phyloP scores from a whole-genome alignment of 2,797 vertebrate genomes.

The Pipistrellus kuhlii region DNA sequence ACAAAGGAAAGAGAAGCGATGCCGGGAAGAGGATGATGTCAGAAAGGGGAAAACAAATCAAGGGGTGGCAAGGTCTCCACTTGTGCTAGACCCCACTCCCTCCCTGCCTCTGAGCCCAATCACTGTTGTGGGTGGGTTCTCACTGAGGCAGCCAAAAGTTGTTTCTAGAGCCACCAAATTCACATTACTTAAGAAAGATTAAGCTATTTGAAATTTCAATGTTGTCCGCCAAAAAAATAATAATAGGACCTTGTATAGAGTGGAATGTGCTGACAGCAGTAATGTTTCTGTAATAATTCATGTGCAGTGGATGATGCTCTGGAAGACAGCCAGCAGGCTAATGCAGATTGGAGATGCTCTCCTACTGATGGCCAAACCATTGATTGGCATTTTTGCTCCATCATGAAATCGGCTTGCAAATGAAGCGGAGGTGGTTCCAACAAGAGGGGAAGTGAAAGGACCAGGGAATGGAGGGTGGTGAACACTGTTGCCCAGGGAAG shows the following conservation, averaged over 20 bases:
- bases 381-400: conserved; percentile 82
- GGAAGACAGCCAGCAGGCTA: conserved; percentile 84
- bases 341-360: conserved; percentile 80
- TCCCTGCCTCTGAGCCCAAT: neutral
- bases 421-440: conserved; percentile 50
- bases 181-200: conserved; percentile 80
- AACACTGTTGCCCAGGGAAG: neutral
- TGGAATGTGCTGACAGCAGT: conserved; percentile 87
- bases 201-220: conserved; percentile 87
- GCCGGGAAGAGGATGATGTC: neutral
- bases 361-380: conserved; percentile 71
- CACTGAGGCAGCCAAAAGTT: conserved; percentile 78
- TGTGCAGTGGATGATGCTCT: conserved; percentile 80
- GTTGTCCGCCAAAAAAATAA: conserved; percentile 85
- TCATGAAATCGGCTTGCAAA: conserved; percentile 69
- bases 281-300: conserved; percentile 85
- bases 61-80: neutral
- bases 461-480: neutral
- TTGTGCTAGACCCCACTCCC: neutral
- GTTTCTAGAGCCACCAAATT: conserved; percentile 81
- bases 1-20: neutral
- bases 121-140: neutral
- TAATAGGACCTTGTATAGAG: conserved; percentile 83
- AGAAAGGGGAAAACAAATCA: conserved; percentile 34
- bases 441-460: neutral